phyloP scores from a whole-genome alignment of 2,888 invertebrate genomes.

The Philaethria dido region DNA sequence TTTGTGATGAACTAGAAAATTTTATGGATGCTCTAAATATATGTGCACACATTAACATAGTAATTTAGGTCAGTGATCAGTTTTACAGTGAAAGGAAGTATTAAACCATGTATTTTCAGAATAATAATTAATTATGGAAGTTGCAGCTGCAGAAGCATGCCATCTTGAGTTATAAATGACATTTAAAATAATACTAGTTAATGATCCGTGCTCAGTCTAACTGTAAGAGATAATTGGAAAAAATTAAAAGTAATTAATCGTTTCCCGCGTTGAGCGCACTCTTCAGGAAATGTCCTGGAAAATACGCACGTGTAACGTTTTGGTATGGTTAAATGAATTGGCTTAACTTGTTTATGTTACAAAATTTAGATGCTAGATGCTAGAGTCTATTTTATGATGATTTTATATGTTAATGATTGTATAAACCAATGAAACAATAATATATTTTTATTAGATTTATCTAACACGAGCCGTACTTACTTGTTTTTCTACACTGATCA shows the following conservation, averaged over 20 bases:
- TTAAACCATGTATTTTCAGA: constrained; percentile 25
- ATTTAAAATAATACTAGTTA: constrained; percentile 25
- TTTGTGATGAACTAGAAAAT: constrained; percentile 7
- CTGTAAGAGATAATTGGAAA: constrained; percentile 2
- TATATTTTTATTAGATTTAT: not conserved
- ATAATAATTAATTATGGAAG: constrained; percentile 30
- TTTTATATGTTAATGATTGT: not conserved
- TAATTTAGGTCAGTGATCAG: constrained; percentile 9
- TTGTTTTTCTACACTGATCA: not conserved
- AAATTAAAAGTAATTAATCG: constrained; percentile 11
- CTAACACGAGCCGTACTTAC: not conserved
- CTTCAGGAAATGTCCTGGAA: constrained; percentile 1
- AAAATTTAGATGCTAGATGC: not conserved
- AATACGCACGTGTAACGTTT: not conserved
- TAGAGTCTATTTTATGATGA: not conserved
- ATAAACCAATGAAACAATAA: not conserved
- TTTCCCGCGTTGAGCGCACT: not conserved
- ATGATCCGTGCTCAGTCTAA: constrained; percentile 13
- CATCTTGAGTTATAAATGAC: constrained; percentile 24
- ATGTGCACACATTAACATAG: not conserved
- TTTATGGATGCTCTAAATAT: not conserved
- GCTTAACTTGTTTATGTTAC: not conserved
- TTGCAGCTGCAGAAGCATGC: constrained; percentile 30
- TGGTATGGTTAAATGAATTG: not conserved
- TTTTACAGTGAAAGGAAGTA: constrained; percentile 14